A percentile compares a stretch with the other conserved stretches of the same genome.
phyloP scores from a whole-genome alignment of 2,113 vertebrate genomes.

The Tauraco erythrolophus region DNA sequence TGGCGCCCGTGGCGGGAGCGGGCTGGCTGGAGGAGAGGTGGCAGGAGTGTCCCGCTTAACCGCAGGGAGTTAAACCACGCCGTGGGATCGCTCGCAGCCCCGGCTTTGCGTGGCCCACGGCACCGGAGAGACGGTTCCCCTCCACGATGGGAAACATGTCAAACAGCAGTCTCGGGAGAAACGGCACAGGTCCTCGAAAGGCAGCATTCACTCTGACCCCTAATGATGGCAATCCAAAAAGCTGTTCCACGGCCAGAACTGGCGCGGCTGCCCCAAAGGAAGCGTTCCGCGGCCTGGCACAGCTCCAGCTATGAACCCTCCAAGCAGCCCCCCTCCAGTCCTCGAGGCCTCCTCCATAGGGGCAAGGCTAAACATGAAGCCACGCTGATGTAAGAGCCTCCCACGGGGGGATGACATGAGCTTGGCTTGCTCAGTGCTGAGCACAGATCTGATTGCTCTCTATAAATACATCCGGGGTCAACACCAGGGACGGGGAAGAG shows the following conservation, averaged over 20 bases:
- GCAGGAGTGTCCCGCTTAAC: not conserved
- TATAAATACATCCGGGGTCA: conserved; percentile 68
- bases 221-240: not conserved
- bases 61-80: not conserved
- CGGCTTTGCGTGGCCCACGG: fast-evolving
- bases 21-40: not conserved
- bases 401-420: fast-evolving
- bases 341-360: not conserved
- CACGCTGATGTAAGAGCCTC: not conserved
- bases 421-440: not conserved
- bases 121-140: fast-evolving
- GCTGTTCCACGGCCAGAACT: not conserved
- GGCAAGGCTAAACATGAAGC: not conserved
- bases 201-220: not conserved
- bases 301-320: not conserved
- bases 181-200: fast-evolving
- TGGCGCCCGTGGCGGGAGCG: not conserved
- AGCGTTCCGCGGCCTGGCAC: fast-evolving
- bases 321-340: not conserved
- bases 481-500: conserved; percentile 6
- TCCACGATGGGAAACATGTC: fast-evolving
- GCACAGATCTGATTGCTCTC: conserved; percentile 27
- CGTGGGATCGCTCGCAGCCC: fast-evolving
- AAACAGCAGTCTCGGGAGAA: fast-evolving
- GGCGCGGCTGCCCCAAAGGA: not conserved